phyloP scores from a whole-genome alignment of 2,888 invertebrate species.

The Erebia aethiops region DNA sequence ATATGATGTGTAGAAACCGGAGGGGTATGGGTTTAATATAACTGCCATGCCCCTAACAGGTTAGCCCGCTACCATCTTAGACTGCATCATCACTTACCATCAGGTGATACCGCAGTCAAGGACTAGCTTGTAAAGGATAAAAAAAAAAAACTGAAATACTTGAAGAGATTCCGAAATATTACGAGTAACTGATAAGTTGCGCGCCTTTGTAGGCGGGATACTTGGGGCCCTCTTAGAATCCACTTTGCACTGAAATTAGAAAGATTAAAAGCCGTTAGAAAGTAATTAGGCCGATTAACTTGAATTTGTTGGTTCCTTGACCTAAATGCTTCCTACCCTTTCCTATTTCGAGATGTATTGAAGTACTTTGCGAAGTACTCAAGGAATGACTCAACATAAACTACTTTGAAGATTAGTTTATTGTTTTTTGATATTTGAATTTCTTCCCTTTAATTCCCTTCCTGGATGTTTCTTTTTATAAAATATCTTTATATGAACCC shows the following conservation, averaged over 20 bases:
- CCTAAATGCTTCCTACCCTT: conserved; percentile 24
- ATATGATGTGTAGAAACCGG: too few relatives aligned
- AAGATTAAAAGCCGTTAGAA: conserved; percentile 26
- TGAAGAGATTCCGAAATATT: conserved; percentile 1
- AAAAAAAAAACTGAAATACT: background rate
- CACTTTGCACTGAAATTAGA: conserved; percentile 27
- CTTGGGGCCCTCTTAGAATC: conserved; percentile 18
- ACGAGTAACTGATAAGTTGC: background rate
- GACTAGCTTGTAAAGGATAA: too few relatives aligned
- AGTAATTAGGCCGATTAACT: conserved; percentile 27
- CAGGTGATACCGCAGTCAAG: too few relatives aligned
- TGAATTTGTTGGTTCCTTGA: conserved; percentile 25
- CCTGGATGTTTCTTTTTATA: too few relatives aligned
- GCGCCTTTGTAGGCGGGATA: conserved; percentile 10
- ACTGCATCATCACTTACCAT: too few relatives aligned
- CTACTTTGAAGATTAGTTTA: conserved; percentile 11
- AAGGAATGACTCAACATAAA: background rate
- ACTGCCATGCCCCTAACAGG: too few relatives aligned
- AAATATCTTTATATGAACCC: too few relatives aligned
- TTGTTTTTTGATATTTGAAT: background rate
- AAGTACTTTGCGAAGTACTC: conserved; percentile 10
- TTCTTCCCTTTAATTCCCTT: background rate
- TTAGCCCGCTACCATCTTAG: too few relatives aligned
- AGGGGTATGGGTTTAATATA: too few relatives aligned
- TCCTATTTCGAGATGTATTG: conserved; percentile 10